Base-by-base conservation (phyloP, 2,113 vertebrate genomes). In the Gobius niger region DNA sequence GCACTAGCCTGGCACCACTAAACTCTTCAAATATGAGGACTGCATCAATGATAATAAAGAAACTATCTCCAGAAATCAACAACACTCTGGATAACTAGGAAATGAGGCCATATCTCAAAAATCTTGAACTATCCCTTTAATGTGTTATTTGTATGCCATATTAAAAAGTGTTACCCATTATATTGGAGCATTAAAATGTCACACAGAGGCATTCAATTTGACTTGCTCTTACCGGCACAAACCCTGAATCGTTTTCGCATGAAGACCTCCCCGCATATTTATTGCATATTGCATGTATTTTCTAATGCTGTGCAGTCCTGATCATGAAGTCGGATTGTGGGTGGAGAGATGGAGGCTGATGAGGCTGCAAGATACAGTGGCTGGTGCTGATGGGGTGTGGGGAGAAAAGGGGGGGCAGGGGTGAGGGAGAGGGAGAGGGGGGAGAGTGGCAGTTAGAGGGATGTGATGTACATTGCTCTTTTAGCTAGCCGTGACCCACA, bases 401-500 rank as follows among this genome's bases (percentile, higher is more conserved):
- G n/a, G 18, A 7, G 51, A 50, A 6, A 63, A n/a, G n/a, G 63
- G 57, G 40, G 64, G 46, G 40, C 67, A 49, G 56, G 6, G 6
- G 14, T 6, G 18, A 7, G 54, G 47, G 6, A 60, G 64, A 60
- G 57, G 34, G 64, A 42, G 40, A 69, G 44, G 56, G 6, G 52
- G 56, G 56, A 50, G 60, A 80, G 47, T 51, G 70, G 19, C 75
- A 76, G 41, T 70, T 15, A 60, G 65, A 24, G 64, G 42, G 68
- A 78, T 34, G 78, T 73, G 77, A 89, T 78, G 70, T 72, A 80
- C 41, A 47, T 68, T 87, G 85, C 80, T 82, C 79, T 76, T 87
- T 86, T 79, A 71, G 71, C 69, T 68, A 65, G 69, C 68, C 40
- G n/a, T 80, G 81, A 87, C 82, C 82, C 67, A 73, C 57, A 76